Conservation (phyloP, 1,140 invertebrate species). For the Drosophila guanche region DNA sequence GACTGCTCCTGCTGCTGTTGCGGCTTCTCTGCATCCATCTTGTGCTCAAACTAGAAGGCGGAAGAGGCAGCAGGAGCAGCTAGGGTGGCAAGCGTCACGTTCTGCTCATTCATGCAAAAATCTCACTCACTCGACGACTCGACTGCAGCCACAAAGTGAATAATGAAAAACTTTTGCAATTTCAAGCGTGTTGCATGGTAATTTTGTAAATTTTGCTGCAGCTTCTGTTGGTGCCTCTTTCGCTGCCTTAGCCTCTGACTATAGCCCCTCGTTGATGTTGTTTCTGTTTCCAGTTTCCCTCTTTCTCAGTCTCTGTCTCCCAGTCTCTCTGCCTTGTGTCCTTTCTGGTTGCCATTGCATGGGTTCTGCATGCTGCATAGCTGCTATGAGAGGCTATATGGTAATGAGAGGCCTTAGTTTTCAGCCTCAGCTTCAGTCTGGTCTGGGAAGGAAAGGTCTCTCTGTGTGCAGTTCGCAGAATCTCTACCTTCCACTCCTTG, state of each 20-base stretch:
- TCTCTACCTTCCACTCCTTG: conserved; percentile 17
- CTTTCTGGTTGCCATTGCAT: conserved; percentile 27
- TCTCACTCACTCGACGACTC: conserved; percentile 79
- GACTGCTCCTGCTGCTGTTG: background rate
- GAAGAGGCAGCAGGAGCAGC: background rate
- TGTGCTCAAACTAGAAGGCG: conserved; percentile 41
- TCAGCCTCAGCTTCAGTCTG: conserved; percentile 37
- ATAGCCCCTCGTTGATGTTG: conserved; percentile 48
- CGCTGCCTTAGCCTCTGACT: conserved; percentile 54
- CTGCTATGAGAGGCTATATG: conserved; percentile 17
- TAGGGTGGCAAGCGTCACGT: conserved; percentile 62
- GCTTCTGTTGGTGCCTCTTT: conserved; percentile 42
- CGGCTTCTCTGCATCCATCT: conserved; percentile 60
- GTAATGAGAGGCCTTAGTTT: conserved; percentile 27
- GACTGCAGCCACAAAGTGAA: conserved; percentile 81
- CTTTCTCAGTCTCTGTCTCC: conserved; percentile 23
- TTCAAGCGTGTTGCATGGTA: conserved; percentile 82
- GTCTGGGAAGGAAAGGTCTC: conserved; percentile 37
- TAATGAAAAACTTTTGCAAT: conserved; percentile 83
- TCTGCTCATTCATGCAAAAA: conserved; percentile 80
- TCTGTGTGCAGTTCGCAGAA: conserved; percentile 52
- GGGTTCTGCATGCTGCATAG: conserved; percentile 27
- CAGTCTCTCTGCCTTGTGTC: conserved; percentile 30
- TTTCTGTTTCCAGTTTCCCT: conserved; percentile 16
- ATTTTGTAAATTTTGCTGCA: conserved; percentile 79